Conservation (phyloP, 1,140 invertebrate genomes). For the Tyrophagus putrescentiae region DNA sequence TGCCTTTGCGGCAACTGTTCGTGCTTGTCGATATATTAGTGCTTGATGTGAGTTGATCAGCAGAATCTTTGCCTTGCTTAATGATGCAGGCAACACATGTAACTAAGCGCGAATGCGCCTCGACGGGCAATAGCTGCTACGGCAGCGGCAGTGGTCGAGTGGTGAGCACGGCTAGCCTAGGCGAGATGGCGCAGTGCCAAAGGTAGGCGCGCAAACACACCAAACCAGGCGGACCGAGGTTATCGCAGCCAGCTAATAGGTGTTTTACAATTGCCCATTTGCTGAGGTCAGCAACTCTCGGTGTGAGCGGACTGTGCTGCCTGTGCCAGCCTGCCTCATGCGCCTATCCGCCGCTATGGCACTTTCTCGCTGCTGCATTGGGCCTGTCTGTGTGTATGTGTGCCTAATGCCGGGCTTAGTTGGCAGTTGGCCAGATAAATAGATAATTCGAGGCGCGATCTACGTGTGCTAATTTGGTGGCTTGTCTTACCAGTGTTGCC, state of each 20-base stretch:
- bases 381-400: background rate
- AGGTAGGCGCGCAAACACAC: no score
- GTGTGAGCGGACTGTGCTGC: no score
- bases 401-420: slow-evolving; percentile 9
- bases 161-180: no score
- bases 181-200: no score
- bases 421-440: slow-evolving; percentile 10
- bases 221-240: background rate
- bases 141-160: no score
- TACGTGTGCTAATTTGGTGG: slow-evolving; percentile 14
- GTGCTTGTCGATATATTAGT: background rate
- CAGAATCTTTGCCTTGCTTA: slow-evolving; percentile 7
- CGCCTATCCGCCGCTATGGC: background rate
- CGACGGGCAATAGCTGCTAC: no score
- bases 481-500: background rate
- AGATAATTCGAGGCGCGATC: slow-evolving; percentile 5
- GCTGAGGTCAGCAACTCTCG: slow-evolving; percentile 7
- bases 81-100: slow-evolving; percentile 9
- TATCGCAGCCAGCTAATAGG: background rate
- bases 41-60: slow-evolving; percentile 6
- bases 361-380: no score
- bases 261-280: slow-evolving; percentile 12
- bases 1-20: no score
- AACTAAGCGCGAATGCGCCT: background rate
- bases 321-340: no score